A percentile compares a stretch with the other conserved stretches of the same genome.
phyloP scores from a whole-genome alignment of 64 coral and sea anemone species.

The Montipora cactus region DNA sequence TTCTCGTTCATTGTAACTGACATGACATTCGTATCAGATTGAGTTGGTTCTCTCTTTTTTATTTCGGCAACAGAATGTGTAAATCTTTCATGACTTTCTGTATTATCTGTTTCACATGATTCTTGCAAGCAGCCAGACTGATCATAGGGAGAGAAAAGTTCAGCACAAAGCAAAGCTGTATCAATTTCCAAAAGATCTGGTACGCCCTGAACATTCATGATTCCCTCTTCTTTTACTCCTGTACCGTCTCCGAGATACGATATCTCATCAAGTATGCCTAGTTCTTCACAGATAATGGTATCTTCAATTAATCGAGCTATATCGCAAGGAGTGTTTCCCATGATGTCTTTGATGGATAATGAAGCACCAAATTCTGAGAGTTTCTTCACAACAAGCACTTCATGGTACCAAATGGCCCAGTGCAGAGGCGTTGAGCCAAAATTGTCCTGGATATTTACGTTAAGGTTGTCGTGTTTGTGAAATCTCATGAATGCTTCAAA shows the following conservation, averaged over 20 bases:
- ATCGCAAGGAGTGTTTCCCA: constrained; percentile 74
- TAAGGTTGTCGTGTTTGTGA: constrained; percentile 60
- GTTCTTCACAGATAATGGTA: constrained; percentile 71
- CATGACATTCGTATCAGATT: constrained; percentile 56
- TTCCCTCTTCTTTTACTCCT: constrained; percentile 64
- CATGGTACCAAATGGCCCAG: constrained; percentile 75
- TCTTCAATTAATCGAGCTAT: constrained; percentile 74
- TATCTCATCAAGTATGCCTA: constrained; percentile 69
- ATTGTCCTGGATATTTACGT: constrained; percentile 66
- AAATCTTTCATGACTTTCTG: constrained; percentile 55
- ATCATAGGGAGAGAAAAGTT: constrained; percentile 39
- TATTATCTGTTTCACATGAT: constrained; percentile 57
- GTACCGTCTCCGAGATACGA: constrained; percentile 56
- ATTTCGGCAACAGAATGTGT: constrained; percentile 57
- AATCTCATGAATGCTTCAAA: constrained; percentile 69
- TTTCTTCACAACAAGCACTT: constrained; percentile 70
- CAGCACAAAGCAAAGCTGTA: constrained; percentile 53
- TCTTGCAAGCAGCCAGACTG: constrained; percentile 55
- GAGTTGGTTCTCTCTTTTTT: constrained; percentile 50
- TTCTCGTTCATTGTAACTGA: constrained; percentile 66
- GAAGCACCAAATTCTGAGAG: constrained; percentile 66
- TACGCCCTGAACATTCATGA: constrained; percentile 50
- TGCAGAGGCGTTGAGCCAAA: constrained; percentile 69
- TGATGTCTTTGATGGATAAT: constrained; percentile 67
- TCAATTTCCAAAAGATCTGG: constrained; percentile 34